phyloP scores from a whole-genome alignment of 2,888 invertebrate species.

The Acrobasis suavella region DNA sequence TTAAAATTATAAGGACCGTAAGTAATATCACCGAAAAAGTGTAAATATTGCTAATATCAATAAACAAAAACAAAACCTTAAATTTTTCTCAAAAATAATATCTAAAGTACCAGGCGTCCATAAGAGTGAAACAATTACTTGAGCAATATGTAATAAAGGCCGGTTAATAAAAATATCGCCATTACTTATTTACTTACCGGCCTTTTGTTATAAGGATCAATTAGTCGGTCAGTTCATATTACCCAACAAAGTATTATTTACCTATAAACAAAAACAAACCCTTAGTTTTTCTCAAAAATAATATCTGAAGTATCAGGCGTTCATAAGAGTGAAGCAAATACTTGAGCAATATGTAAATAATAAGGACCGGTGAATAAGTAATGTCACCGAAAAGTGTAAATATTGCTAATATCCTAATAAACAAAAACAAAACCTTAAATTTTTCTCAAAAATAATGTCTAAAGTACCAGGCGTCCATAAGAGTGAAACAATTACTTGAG shows the following conservation, averaged over 20 bases:
- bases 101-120: conserved; percentile 45
- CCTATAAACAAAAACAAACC: too few species aligned
- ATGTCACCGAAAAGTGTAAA: conserved; percentile 38
- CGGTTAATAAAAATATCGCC: conserved; percentile 78
- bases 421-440: too few species aligned
- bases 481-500: conserved; percentile 70
- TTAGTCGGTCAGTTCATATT: too few species aligned
- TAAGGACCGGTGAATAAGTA: conserved; percentile 75
- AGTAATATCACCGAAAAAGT: conserved; percentile 53
- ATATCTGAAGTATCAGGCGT: conserved; percentile 43
- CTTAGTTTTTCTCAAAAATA: background rate
- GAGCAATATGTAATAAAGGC: conserved; percentile 72
- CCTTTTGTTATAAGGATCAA: too few species aligned
- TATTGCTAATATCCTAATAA: too few species aligned
- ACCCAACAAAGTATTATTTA: too few species aligned
- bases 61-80: too few species aligned
- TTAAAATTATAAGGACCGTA: conserved; percentile 71
- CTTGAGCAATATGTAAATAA: conserved; percentile 73
- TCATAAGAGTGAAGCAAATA: conserved; percentile 69
- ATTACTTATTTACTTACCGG: too few species aligned
- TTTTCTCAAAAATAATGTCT: conserved; percentile 30
- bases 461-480: conserved; percentile 48
- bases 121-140: conserved; percentile 71
- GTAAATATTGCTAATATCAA: too few species aligned
- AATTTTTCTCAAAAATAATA: conserved; percentile 22